Conservation (phyloP, 2,888 invertebrate genomes). For the Chrysolina haemoptera region DNA sequence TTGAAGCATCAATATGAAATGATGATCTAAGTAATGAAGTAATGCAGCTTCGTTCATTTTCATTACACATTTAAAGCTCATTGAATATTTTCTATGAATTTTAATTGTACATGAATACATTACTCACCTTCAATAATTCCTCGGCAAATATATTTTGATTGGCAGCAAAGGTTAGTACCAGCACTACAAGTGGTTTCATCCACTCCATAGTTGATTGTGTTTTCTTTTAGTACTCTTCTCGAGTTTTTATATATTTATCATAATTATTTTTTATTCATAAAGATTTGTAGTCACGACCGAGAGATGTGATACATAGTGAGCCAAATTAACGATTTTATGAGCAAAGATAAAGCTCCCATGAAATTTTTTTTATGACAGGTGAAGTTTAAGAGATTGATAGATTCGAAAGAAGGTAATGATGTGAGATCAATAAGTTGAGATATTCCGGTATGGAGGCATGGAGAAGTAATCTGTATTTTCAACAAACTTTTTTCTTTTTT, state of each 20-base stretch:
- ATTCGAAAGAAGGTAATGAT: too few species aligned
- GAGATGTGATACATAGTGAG: constrained; percentile 1
- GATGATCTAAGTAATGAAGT: not conserved
- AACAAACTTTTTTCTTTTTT: too few species aligned
- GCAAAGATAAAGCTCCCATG: not conserved
- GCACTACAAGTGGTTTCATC: constrained; percentile 21
- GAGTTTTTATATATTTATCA: constrained; percentile 26
- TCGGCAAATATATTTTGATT: constrained; percentile 19
- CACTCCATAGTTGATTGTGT: constrained; percentile 30
- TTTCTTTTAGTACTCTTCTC: not conserved
- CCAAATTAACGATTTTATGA: constrained; percentile 9
- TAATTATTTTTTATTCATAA: constrained; percentile 13
- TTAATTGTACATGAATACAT: not conserved
- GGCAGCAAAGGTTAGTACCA: constrained; percentile 21
- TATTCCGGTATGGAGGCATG: too few species aligned
- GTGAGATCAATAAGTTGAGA: too few species aligned
- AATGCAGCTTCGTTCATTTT: not conserved
- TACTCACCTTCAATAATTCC: constrained; percentile 22
- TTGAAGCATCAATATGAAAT: too few species aligned
- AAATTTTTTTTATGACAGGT: too few species aligned
- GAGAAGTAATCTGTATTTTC: too few species aligned
- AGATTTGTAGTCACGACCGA: constrained; percentile 25
- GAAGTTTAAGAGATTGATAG: too few species aligned
- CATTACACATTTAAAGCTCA: not conserved
- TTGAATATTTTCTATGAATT: not conserved